phyloP scores from a whole-genome alignment of 2,797 vertebrate species.

The Octomys mimax region DNA sequence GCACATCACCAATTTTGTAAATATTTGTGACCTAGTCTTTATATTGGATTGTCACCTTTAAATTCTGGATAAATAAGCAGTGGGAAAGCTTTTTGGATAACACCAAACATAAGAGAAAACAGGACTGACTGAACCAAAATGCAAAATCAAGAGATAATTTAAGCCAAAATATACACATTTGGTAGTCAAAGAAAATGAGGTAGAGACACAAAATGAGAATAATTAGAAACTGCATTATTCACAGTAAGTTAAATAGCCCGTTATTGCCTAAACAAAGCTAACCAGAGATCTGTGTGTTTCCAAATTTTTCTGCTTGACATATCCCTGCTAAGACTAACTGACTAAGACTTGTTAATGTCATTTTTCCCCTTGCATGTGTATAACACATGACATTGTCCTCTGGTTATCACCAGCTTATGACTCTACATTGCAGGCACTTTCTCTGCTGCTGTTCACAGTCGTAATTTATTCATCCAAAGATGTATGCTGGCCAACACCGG shows the following conservation, averaged over 20 bases:
- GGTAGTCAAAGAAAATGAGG: neutral
- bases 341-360: slow-evolving; percentile 4
- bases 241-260: slow-evolving; percentile 34
- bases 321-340: slow-evolving; percentile 19
- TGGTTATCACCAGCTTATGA: slow-evolving; percentile 34
- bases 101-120: neutral
- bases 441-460: slow-evolving; percentile 21
- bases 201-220: neutral
- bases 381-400: slow-evolving; percentile 21
- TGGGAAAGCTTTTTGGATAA: slow-evolving; percentile 23
- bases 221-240: neutral
- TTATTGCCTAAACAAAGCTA: slow-evolving; percentile 27
- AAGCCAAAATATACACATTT: slow-evolving; percentile 35
- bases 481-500: slow-evolving; percentile 36
- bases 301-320: slow-evolving; percentile 35
- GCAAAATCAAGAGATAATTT: slow-evolving; percentile 44
- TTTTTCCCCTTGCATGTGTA: neutral
- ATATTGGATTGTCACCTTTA: slow-evolving; percentile 47
- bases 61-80: slow-evolving; percentile 42
- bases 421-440: neutral
- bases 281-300: neutral
- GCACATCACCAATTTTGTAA: slow-evolving; percentile 40
- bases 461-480: slow-evolving; percentile 72
- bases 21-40: slow-evolving; percentile 36
- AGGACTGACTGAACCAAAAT: slow-evolving; percentile 35